Percentiles rank a stretch among this genome's conserved stretches.
Evolutionary conservation across 2,113 vertebrate genomes (phyloP).

Genomic region (Holacanthus passer): DNA sequence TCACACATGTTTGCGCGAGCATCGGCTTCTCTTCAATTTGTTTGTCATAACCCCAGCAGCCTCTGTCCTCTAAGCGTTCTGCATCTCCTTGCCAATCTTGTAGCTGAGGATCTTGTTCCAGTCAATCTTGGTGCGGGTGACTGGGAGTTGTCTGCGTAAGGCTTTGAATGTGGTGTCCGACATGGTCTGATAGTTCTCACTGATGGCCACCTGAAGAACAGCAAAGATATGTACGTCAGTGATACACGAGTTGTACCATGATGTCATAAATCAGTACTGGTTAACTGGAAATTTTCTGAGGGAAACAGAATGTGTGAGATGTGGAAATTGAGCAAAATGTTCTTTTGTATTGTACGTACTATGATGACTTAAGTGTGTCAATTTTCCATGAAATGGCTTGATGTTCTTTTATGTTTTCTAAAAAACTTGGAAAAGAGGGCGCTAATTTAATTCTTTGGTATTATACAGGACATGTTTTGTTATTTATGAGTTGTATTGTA

Average conservation of each 20-base stretch:
- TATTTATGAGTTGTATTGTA: background rate
- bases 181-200: constrained; percentile 97
- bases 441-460: background rate
- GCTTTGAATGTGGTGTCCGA: constrained; percentile 98
- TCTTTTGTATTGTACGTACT: too few species aligned
- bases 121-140: constrained; percentile 98
- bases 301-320: background rate
- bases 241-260: too few species aligned
- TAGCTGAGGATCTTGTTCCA: constrained; percentile 99
- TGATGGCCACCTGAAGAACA: constrained; percentile 90
- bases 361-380: background rate
- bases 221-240: background rate
- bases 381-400: background rate
- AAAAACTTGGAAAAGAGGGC: background rate
- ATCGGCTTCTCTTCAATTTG: constrained; percentile 42
- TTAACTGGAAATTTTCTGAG: background rate
- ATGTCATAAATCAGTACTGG: background rate
- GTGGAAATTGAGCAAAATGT: background rate
- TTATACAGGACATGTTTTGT: background rate
- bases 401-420: background rate
- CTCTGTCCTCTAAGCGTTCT: constrained; percentile 86
- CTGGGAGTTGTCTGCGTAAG: constrained; percentile 94
- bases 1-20: constrained; percentile 74
- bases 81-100: constrained; percentile 99
- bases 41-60: constrained; percentile 10